A percentile compares a stretch with the other conserved stretches of the same genome.
Evolutionary conservation across 2,113 vertebrate species (phyloP).

Genomic region (Cynopterus brachyotis): DNA sequence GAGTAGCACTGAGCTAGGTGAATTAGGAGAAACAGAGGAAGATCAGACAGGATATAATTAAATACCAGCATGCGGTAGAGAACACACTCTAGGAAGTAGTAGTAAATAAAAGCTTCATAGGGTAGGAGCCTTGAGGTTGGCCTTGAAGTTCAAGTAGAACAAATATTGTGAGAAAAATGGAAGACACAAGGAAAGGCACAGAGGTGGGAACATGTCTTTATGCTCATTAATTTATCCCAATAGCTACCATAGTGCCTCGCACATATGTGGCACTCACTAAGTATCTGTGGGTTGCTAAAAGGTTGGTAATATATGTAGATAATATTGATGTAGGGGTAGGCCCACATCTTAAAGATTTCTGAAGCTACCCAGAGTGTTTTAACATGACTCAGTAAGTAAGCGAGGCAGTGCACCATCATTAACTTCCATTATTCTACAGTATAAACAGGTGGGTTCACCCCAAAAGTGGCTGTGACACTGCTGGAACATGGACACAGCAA

Average conservation of each 20-base stretch:
- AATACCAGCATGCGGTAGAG: not conserved
- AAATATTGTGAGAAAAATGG: not conserved
- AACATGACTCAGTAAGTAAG: not conserved
- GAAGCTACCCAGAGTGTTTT: not conserved
- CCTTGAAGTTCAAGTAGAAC: not conserved
- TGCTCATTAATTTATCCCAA: not conserved
- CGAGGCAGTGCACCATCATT: not conserved
- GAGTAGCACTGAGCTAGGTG: not conserved
- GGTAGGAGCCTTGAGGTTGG: not conserved
- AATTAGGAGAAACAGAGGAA: not conserved
- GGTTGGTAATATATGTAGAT: not conserved
- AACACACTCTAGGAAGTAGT: not conserved
- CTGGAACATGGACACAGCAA: not conserved
- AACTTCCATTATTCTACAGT: not conserved
- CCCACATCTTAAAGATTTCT: not conserved
- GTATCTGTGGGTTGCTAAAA: not conserved
- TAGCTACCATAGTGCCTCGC: not conserved
- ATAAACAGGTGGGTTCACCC: not conserved
- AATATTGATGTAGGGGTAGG: not conserved
- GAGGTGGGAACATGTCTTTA: not conserved
- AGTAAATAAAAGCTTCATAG: not conserved
- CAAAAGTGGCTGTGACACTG: not conserved
- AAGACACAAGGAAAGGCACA: not conserved
- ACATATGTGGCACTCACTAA: not conserved
- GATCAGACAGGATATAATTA: not conserved